Evolutionary conservation across 1,140 invertebrate species (phyloP).

Genomic region (Cydia strobilella): DNA sequence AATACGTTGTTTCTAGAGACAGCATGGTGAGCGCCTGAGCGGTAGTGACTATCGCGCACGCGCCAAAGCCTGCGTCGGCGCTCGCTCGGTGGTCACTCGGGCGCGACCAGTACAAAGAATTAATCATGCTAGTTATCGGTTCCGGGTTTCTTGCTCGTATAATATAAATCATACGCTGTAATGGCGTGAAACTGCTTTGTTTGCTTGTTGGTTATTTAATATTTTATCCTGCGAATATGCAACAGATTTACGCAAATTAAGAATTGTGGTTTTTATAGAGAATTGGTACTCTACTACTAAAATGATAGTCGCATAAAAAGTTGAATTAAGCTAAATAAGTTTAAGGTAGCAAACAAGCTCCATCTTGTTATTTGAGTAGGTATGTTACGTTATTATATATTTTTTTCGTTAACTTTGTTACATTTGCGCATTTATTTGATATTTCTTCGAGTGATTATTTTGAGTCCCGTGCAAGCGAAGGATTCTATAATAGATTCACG

Average conservation of each 20-base stretch:
- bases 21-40: neutral
- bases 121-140: constrained; percentile 46
- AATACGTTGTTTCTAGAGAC: neutral
- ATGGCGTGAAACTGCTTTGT: neutral
- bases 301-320: no score
- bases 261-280: no score
- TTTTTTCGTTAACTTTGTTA: neutral
- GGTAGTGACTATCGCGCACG: constrained; percentile 3
- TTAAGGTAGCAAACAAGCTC: no score
- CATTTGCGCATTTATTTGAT: neutral
- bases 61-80: constrained; percentile 29
- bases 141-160: constrained; percentile 36
- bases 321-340: no score
- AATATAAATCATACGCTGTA: neutral
- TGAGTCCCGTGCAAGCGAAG: no score
- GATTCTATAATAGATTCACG: no score
- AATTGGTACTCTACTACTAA: no score
- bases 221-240: neutral
- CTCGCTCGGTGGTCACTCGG: constrained; percentile 38
- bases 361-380: no score
- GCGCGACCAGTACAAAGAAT: constrained; percentile 44
- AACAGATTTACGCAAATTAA: no score
- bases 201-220: neutral
- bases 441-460: no score
- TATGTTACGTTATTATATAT: neutral